phyloP scores from a whole-genome alignment of 2,113 vertebrate genomes.

The Peromyscus maniculatus region DNA sequence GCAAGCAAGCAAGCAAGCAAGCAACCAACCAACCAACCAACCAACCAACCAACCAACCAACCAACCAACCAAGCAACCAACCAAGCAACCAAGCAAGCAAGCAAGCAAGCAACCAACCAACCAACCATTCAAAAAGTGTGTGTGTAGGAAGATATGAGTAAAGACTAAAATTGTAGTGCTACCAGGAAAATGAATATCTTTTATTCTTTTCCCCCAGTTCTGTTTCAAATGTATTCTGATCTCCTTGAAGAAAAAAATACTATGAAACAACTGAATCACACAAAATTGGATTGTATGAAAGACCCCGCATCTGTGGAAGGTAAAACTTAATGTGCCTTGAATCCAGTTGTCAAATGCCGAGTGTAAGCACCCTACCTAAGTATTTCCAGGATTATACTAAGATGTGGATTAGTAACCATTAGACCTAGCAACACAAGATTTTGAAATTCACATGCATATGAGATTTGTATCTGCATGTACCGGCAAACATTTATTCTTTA shows the following conservation, averaged over 20 bases:
- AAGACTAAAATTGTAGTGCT: not conserved
- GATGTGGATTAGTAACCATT: not conserved
- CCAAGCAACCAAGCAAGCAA: not conserved
- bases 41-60: not conserved
- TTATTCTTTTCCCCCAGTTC: constrained; percentile 56
- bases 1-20: not conserved
- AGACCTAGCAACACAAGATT: not conserved
- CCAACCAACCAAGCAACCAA: not conserved
- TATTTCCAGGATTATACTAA: not conserved
- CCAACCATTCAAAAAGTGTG: not conserved
- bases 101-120: no score
- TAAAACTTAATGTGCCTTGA: constrained; percentile 56
- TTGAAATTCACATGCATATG: not conserved
- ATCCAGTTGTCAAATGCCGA: not conserved
- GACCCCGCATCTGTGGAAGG: constrained; percentile 9
- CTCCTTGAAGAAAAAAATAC: constrained; percentile 58
- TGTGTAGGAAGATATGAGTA: not conserved
- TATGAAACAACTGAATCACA: not conserved
- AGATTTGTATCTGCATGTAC: not conserved
- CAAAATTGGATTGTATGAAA: constrained; percentile 57
- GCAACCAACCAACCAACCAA: not conserved
- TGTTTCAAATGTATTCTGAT: constrained; percentile 70
- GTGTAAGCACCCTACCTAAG: not conserved
- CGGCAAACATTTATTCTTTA: not conserved
- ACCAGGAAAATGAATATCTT: constrained; percentile 47